phyloP scores from a whole-genome alignment of 2,888 invertebrate genomes.

The Pegoplata infirma region DNA sequence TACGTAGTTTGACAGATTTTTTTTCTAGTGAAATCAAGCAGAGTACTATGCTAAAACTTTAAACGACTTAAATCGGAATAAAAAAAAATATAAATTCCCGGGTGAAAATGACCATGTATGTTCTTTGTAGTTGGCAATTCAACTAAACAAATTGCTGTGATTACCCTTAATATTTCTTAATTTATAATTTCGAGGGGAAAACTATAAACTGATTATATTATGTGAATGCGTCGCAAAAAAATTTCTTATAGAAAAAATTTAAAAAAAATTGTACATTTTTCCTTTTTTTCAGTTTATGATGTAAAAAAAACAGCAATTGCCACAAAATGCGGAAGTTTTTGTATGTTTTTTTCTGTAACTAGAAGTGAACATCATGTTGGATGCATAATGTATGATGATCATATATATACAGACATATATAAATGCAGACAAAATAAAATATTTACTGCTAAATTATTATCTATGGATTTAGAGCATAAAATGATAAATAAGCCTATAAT shows the following conservation, averaged over 20 bases:
- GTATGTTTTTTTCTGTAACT: neutral
- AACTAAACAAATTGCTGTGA: no score
- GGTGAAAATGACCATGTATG: no score
- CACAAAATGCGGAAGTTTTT: slow-evolving; percentile 37
- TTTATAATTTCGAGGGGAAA: neutral
- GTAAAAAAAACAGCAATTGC: slow-evolving; percentile 22
- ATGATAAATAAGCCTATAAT: neutral
- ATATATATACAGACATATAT: neutral
- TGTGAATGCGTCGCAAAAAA: neutral
- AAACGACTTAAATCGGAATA: neutral
- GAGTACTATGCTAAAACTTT: no score
- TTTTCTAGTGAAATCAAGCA: no score
- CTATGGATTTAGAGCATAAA: slow-evolving; percentile 24
- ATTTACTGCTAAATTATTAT: slow-evolving; percentile 32
- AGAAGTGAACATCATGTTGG: neutral
- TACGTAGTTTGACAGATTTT: no score
- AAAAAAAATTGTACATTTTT: neutral
- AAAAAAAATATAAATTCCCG: neutral
- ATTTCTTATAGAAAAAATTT: neutral
- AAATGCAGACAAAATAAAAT: neutral
- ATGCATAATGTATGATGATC: no score
- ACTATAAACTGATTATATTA: neutral
- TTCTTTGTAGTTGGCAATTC: no score
- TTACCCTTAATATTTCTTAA: no score
- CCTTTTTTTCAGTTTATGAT: neutral